phyloP scores from a whole-genome alignment of 2,888 invertebrate genomes.

The Amiota minor region DNA sequence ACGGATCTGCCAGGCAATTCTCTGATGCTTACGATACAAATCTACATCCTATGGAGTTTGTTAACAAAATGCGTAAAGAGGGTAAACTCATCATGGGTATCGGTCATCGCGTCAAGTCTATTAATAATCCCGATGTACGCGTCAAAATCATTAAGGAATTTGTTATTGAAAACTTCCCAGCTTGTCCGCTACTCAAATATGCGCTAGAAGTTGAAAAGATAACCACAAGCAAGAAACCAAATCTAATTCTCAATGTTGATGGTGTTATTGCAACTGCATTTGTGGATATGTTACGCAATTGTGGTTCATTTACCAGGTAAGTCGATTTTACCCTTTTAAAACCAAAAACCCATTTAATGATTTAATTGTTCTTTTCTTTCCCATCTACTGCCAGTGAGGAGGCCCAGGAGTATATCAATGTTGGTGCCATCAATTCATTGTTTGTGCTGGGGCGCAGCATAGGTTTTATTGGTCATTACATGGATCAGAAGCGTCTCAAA shows the following conservation, averaged over 20 bases:
- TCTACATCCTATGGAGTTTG: constrained; percentile 97
- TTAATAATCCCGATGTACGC: constrained; percentile 99
- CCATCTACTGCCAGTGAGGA: constrained; percentile 81
- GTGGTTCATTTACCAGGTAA: constrained; percentile 93
- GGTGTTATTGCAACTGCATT: constrained; percentile 98
- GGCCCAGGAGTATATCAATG: constrained; percentile 96
- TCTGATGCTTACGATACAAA: constrained; percentile 96
- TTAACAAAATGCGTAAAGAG: constrained; percentile 96
- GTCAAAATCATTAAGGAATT: constrained; percentile 98
- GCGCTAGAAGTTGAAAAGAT: constrained; percentile 99
- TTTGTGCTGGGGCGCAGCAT: constrained; percentile 98
- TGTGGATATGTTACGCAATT: constrained; percentile 95
- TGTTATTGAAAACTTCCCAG: constrained; percentile 93
- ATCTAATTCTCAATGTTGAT: constrained; percentile 98
- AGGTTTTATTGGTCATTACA: constrained; percentile 98
- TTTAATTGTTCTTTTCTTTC: constrained; percentile 4
- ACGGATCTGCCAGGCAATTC: constrained; percentile 98
- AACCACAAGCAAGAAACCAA: constrained; percentile 99
- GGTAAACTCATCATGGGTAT: constrained; percentile 99
- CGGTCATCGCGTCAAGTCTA: constrained; percentile 92
- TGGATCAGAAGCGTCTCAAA: constrained; percentile 98
- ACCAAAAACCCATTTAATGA: background rate
- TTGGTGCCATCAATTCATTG: constrained; percentile 97
- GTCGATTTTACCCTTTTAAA: constrained; percentile 46
- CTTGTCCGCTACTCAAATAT: constrained; percentile 94